A percentile compares a stretch with the other conserved stretches of the same genome.
Evolutionary conservation across 2,113 vertebrate species (phyloP).

Genomic region (Deroptyus accipitrinus): DNA sequence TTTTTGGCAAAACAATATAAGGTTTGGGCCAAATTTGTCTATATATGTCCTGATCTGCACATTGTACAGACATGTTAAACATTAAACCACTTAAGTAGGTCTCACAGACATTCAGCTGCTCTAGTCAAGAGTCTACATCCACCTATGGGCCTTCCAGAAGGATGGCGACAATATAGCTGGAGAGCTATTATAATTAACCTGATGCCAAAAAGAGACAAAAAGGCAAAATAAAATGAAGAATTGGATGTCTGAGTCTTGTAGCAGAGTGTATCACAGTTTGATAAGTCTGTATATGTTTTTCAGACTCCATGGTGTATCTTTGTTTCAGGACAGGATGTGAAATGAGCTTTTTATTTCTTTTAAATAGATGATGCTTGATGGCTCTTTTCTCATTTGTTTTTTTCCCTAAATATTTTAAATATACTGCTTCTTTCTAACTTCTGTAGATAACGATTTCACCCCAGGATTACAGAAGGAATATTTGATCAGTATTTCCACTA

Average conservation of each 20-base stretch:
- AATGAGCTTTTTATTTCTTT: not conserved
- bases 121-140: not conserved
- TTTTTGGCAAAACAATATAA: not conserved
- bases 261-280: not conserved
- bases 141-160: not conserved
- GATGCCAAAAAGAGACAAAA: not conserved
- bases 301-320: rapidly evolving
- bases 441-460: not conserved
- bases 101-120: not conserved
- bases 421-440: not conserved
- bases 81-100: not conserved
- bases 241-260: not conserved
- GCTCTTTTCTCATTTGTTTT: not conserved
- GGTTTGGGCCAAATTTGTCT: not conserved
- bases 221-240: not conserved
- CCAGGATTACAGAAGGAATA: not conserved
- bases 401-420: not conserved
- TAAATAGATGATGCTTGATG: rapidly evolving
- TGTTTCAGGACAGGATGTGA: not conserved
- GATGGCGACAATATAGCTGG: not conserved
- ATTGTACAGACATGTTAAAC: not conserved
- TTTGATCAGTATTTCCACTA: not conserved
- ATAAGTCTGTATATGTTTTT: not conserved
- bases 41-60: not conserved
- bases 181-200: not conserved